Evolutionary conservation across 2,797 vertebrate genomes (phyloP).

Genomic region (Hemitrygon akajei): DNA sequence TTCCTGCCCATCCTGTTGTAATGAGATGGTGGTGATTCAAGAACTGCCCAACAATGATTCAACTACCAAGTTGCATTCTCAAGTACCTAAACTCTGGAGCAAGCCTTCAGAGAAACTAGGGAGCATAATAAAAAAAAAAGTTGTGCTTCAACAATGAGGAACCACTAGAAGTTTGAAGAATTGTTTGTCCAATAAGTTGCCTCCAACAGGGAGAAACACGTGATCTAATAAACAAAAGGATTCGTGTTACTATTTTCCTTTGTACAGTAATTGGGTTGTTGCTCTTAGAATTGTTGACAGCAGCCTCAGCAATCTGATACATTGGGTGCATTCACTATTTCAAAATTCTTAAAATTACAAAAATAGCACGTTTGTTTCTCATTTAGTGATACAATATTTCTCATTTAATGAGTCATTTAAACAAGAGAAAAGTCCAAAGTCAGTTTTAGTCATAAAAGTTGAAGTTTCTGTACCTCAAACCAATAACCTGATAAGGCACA

Average conservation of each 20-base stretch:
- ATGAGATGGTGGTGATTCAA: background rate
- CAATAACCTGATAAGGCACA: background rate
- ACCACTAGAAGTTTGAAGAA: background rate
- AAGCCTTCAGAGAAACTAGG: background rate
- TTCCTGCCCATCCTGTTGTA: too few relatives aligned
- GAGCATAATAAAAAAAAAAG: background rate
- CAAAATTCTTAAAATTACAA: background rate
- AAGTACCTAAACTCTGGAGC: background rate
- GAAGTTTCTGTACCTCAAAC: background rate
- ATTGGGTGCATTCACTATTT: background rate
- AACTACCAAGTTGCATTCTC: background rate
- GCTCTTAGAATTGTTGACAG: background rate
- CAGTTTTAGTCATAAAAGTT: background rate
- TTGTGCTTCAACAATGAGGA: background rate
- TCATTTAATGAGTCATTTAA: background rate
- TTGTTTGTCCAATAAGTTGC: background rate
- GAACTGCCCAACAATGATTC: background rate
- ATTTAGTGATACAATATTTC: too few relatives aligned
- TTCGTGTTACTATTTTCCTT: background rate
- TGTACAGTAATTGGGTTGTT: background rate
- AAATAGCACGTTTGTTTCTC: background rate
- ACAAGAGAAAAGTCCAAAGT: background rate
- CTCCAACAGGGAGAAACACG: background rate
- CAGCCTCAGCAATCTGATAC: background rate
- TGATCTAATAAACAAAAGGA: background rate